These are phyloP conservation scores for Zaprionus lachaisei DNA, from an alignment of 1,140 invertebrate species.

Conservation along the genomic window DNA sequence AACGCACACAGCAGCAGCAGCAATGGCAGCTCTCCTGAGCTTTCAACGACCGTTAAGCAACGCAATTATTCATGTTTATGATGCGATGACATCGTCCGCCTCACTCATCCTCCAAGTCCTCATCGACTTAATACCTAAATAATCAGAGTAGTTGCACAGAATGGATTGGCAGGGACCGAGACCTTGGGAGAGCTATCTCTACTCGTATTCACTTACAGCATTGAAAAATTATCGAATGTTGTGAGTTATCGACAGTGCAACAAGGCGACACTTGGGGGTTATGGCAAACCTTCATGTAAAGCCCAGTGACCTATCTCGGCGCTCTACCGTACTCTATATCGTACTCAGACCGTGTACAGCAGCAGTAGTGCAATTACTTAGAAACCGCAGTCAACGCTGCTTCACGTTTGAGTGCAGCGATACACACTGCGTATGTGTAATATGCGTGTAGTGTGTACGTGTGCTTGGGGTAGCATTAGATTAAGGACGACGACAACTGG, in stretches of 20 bases:
- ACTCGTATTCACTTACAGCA: slow-evolving; percentile 21
- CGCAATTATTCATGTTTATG: slow-evolving; percentile 80
- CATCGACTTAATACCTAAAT: slow-evolving; percentile 36
- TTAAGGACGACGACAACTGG: slow-evolving; percentile 20
- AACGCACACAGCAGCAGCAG: slow-evolving; percentile 44
- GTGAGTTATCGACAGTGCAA: slow-evolving; percentile 17
- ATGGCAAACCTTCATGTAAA: neutral
- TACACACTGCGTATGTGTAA: slow-evolving; percentile 7
- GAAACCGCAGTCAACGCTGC: slow-evolving; percentile 3
- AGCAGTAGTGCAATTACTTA: slow-evolving; percentile 22
- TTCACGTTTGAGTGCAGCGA: neutral
- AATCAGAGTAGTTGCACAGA: slow-evolving; percentile 25
- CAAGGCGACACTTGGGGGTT: slow-evolving; percentile 8
- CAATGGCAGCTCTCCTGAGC: slow-evolving; percentile 55
- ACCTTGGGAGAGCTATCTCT: slow-evolving; percentile 2
- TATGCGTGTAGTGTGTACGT: slow-evolving; percentile 5
- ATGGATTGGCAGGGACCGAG: slow-evolving; percentile 27
- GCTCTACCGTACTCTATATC: neutral
- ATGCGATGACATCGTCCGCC: slow-evolving; percentile 63
- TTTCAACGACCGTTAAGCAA: slow-evolving; percentile 75
- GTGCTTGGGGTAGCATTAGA: slow-evolving; percentile 28
- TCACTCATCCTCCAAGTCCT: neutral
- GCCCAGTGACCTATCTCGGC: neutral
- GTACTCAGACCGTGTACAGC: neutral
- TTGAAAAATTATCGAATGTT: slow-evolving; percentile 9